Conservation (phyloP, 2,113 vertebrate species). For the Coptodon rendalli region DNA sequence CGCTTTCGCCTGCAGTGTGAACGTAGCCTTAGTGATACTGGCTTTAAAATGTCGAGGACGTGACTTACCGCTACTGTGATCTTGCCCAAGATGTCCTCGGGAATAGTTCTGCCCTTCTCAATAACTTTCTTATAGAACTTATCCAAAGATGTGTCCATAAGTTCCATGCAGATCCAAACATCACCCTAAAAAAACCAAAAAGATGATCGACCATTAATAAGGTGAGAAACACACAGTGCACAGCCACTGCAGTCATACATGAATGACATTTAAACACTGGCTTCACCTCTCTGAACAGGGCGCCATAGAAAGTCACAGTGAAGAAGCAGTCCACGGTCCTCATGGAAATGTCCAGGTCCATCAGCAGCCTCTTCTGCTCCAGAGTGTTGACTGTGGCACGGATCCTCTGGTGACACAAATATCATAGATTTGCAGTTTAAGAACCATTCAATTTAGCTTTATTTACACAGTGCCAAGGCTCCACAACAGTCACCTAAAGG, state of each 20-base stretch:
- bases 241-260: not conserved
- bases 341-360: slow-evolving; percentile 99
- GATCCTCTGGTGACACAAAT: slow-evolving; percentile 77
- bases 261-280: not conserved
- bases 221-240: not conserved
- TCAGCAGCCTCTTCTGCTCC: slow-evolving; percentile 97
- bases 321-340: slow-evolving; percentile 95
- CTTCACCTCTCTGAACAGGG: slow-evolving; percentile 96
- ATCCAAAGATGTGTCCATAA: slow-evolving; percentile 98
- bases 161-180: slow-evolving; percentile 99
- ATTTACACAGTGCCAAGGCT: not conserved
- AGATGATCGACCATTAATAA: not conserved
- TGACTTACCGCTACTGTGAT: slow-evolving; percentile 89
- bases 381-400: slow-evolving; percentile 96
- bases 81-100: slow-evolving; percentile 97
- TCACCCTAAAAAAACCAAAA: slow-evolving; percentile 78
- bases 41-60: not conserved
- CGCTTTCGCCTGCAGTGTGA: no score
- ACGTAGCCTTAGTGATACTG: not conserved
- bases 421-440: not conserved
- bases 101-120: slow-evolving; percentile 90
- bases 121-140: slow-evolving; percentile 98
- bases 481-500: not conserved
- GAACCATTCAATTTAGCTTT: not conserved
- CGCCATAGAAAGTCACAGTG: slow-evolving; percentile 98